A percentile compares a stretch with the other conserved stretches of the same genome.
Conservation (phyloP, 1,140 invertebrate species). For the Pseudomyrmex gracilis region DNA sequence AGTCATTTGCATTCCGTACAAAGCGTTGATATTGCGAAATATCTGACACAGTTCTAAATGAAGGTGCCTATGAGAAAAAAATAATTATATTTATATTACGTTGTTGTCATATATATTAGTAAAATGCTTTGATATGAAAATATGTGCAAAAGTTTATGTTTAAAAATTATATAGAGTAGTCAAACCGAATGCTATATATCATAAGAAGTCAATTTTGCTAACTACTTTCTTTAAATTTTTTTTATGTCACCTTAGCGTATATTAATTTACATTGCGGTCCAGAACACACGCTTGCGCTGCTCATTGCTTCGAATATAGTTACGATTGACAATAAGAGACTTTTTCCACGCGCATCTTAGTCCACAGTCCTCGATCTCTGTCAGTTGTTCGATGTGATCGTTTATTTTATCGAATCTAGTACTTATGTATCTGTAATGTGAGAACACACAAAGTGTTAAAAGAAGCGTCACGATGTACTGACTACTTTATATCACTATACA, state of each 20-base stretch:
- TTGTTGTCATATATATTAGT: neutral
- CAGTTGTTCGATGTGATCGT: neutral
- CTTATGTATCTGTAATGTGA: slow-evolving; percentile 3
- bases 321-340: neutral
- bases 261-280: slow-evolving; percentile 19
- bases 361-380: neutral
- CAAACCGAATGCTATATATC: too few species aligned
- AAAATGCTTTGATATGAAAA: neutral
- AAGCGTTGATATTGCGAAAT: slow-evolving; percentile 9
- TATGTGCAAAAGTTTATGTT: neutral
- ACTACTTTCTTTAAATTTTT: neutral
- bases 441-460: too few species aligned
- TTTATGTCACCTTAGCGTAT: neutral
- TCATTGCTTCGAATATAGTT: neutral
- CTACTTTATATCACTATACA: too few species aligned
- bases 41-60: slow-evolving; percentile 33
- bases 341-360: slow-evolving; percentile 9
- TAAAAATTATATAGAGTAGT: neutral
- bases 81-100: too few species aligned
- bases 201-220: neutral
- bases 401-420: slow-evolving; percentile 31
- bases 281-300: neutral
- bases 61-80: slow-evolving; percentile 16
- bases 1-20: slow-evolving; percentile 27
- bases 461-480: too few species aligned